Evolutionary conservation across 2,113 vertebrate species (phyloP), one percentile per base, ranked within the genome.

Genomic region (Himantopus leucocephalus): DNA sequence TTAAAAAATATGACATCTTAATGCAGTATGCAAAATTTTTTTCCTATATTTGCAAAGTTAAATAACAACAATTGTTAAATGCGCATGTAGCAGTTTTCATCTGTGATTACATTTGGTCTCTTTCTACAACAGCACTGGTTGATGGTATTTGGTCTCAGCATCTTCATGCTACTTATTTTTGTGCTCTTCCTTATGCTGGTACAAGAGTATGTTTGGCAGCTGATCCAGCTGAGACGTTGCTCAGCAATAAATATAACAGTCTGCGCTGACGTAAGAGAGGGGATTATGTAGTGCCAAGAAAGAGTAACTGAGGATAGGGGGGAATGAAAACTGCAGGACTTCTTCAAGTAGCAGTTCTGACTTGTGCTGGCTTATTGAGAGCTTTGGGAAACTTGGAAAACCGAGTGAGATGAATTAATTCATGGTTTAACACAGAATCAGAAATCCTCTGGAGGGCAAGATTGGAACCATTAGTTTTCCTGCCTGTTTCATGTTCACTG

Each of bases 161-260:
- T 90, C 78, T 79, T 70, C 16, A 1, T 5, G n/a, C 66, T 64
- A 5, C 21, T 83, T 13, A 6, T 60, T 88, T 95, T 70, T 92
- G 63, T 41, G 5, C 13, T 85, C 27, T 70, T 85, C 29, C 34
- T 74, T 80, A 18, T 23, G 20, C 72, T 74, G 19, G 6, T 55
- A 3, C 18, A 8, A 24, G 84, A 43, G 53, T 43, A 10, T 60
- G 27, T 20, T 67, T 91, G 93, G 80, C 89, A 89, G 77, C 84
- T 87, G 91, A 39, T 64, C 53, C 85, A 83, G 88, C 41, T 37
- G 58, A 67, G 59, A n/a, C 0, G 3, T 59, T 84, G 56, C 83
- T 94, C 76, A 89, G 89, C 96, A 91, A 64, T 94, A 96, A 96
- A 91, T 92, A 78, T 50, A 94, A 67, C 76, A 68, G 78, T 14